Evolutionary conservation across 2,797 vertebrate genomes (phyloP).

Genomic region (Spheniscus humboldti): DNA sequence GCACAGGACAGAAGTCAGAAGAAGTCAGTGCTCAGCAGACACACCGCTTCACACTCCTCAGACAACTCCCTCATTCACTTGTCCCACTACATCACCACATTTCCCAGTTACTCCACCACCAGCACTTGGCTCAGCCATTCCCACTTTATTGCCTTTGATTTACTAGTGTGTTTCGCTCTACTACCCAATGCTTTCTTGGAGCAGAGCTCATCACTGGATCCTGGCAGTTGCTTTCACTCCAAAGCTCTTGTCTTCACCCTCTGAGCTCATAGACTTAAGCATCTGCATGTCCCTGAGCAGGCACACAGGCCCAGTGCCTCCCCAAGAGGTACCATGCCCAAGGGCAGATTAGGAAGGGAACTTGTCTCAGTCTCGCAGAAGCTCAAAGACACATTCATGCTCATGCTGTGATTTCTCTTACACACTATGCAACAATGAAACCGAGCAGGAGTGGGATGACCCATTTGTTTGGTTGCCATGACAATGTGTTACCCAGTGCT

Average conservation of each 20-base stretch:
- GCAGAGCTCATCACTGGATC: background rate
- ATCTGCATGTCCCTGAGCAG: background rate
- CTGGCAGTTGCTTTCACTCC: background rate
- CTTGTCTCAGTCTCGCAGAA: background rate
- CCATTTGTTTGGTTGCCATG: constrained; percentile 63
- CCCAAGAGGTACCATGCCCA: accelerated
- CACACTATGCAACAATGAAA: background rate
- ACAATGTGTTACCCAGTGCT: background rate
- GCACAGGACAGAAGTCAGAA: background rate
- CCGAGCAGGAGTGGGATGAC: background rate
- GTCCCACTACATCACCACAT: background rate
- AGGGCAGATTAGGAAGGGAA: background rate
- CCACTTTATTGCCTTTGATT: background rate
- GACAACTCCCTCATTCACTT: background rate
- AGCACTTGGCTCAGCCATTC: background rate
- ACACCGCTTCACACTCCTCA: background rate
- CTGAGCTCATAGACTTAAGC: background rate
- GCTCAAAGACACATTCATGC: background rate
- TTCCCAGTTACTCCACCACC: background rate
- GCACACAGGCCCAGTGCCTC: background rate
- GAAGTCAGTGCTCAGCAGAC: background rate
- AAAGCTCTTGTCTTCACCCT: background rate
- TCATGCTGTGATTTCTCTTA: background rate
- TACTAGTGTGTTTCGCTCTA: background rate
- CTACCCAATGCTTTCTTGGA: background rate